Evolutionary conservation across 2,888 invertebrate species (phyloP).

Genomic region (Callinectes sapidus): DNA sequence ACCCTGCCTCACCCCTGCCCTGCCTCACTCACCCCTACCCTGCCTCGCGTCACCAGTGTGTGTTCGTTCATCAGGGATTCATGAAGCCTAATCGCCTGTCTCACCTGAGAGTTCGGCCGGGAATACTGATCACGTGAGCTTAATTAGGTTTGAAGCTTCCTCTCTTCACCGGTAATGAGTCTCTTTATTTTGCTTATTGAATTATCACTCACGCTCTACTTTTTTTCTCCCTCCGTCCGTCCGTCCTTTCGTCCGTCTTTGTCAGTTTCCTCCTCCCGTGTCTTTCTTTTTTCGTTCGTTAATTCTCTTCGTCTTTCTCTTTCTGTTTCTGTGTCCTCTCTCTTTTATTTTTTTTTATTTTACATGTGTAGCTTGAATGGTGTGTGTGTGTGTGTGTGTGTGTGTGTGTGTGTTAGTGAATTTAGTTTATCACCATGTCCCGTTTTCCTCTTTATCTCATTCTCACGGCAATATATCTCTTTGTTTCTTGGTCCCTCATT

Average conservation of each 20-base stretch:
- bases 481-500: neutral
- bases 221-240: neutral
- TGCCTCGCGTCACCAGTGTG: neutral
- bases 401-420: neutral
- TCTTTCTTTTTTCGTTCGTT: no score
- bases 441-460: neutral
- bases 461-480: neutral
- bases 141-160: slow-evolving; percentile 22
- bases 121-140: slow-evolving; percentile 27
- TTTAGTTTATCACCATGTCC: neutral
- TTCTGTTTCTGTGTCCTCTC: neutral
- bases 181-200: slow-evolving; percentile 32
- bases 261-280: neutral
- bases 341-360: no score
- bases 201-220: slow-evolving; percentile 17
- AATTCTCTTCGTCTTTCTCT: neutral
- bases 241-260: slow-evolving; percentile 1
- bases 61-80: slow-evolving; percentile 30
- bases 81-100: slow-evolving; percentile 20
- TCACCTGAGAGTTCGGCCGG: slow-evolving; percentile 19
- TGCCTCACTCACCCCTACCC: neutral
- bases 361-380: neutral
- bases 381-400: slow-evolving; percentile 3
- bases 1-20: neutral
- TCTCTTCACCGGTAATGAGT: slow-evolving; percentile 30